Evolutionary conservation across 2,888 invertebrate species (phyloP), one percentile per base, ranked within the genome.

Genomic region (Nezara viridula): DNA sequence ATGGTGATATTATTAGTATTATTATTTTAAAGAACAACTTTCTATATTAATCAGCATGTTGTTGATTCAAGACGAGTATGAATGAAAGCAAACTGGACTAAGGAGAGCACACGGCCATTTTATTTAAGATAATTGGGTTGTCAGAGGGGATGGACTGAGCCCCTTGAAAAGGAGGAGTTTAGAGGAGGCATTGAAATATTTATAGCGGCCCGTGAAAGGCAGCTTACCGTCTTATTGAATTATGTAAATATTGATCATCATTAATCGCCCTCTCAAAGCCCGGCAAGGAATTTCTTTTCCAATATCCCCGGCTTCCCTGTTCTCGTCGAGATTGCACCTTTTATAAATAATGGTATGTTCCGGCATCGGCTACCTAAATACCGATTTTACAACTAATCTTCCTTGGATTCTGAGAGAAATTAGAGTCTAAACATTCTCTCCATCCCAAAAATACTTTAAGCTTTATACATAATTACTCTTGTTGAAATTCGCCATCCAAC

Each of bases 221-320:
- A 40, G 55, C 86, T 55, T 55, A 52, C 86, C 32, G 55, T 27
- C 52, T 86, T 86, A 86, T 86, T 52, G 86, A 52, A 55, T 86
- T 86, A 86, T 86, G 86, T 52, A 55, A 86, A 86, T 86, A 86
- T 86, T 86, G 86, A 86, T 86, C 52, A 32, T 55, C 27, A 55
- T 86, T 86, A 86, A 86, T 50, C 19, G 55, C 32, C 5, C 86
- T 81, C 81, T 81, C 44, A 81, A 12, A n/a, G 44, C 2, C 81
- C n/a, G 14, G 12, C 44, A n/a, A 12, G 81, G 44, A 81, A 81
- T 81, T 81, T 73, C 81, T 81, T 47, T 47, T 81, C 81, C 2
- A n/a, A n/a, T 44, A 81, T 73, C 44, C n/a, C 24, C n/a, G 81
- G 24, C 44, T 44, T n/a, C 44, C n/a, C 44, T 81, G 81, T 81